phyloP scores from a whole-genome alignment of 1,140 invertebrate genomes.

The Oreohelix idahoensis region DNA sequence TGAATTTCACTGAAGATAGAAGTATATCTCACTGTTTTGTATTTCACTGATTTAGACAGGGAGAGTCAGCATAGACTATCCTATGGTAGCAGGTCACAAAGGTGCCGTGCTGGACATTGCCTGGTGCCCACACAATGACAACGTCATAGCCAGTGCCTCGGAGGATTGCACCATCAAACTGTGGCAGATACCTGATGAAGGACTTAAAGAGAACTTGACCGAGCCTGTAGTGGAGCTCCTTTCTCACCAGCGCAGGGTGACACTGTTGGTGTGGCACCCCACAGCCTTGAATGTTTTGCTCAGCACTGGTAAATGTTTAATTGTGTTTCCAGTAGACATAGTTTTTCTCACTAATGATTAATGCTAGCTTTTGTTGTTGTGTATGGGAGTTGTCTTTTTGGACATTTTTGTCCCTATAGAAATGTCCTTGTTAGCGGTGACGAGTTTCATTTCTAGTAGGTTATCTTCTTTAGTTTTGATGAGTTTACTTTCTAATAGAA shows the following conservation, averaged over 20 bases:
- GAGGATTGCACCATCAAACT: conserved; percentile 98
- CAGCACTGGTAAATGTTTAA: conserved; percentile 82
- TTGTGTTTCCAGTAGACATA: not conserved
- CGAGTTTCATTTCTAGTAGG: too few species aligned
- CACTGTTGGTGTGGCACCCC: conserved; percentile 97
- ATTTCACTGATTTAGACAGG: conserved; percentile 81
- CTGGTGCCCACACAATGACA: conserved; percentile 99
- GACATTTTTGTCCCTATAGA: too few species aligned
- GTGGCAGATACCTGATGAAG: conserved; percentile 97
- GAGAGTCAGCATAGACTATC: conserved; percentile 92
- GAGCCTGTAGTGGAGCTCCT: conserved; percentile 94
- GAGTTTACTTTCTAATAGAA: too few species aligned
- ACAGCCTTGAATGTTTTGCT: conserved; percentile 95
- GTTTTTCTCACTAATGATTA: too few species aligned
- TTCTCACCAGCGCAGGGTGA: conserved; percentile 93
- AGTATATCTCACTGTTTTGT: not conserved
- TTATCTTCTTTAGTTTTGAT: too few species aligned
- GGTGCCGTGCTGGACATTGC: conserved; percentile 98
- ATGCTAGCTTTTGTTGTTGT: too few species aligned
- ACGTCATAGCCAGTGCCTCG: conserved; percentile 97
- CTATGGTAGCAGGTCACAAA: conserved; percentile 97
- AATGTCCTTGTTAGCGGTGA: too few species aligned
- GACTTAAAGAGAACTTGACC: conserved; percentile 89
- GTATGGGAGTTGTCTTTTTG: too few species aligned
- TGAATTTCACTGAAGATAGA: too few species aligned